These are phyloP conservation scores for Aspidiotus destructor DNA, from an alignment of 2,888 invertebrate genomes.

Conservation along the genomic window DNA sequence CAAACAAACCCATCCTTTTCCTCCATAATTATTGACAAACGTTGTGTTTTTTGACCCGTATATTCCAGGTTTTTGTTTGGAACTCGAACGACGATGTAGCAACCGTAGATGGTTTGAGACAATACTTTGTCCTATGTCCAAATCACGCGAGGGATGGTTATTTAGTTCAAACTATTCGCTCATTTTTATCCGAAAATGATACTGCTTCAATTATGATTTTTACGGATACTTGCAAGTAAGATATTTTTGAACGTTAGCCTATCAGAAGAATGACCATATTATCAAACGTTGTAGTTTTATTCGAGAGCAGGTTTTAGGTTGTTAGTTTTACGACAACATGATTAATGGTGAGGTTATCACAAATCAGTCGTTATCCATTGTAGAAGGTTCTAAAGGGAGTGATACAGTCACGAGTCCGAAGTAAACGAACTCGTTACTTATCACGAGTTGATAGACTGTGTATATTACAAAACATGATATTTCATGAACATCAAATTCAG, in stretches of 20 bases:
- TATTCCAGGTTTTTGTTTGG: constrained; percentile 45
- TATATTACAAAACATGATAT: too few relatives aligned
- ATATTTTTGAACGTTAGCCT: constrained; percentile 22
- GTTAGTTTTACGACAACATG: too few relatives aligned
- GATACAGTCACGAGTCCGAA: too few relatives aligned
- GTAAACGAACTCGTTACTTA: too few relatives aligned
- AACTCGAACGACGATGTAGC: constrained; percentile 62
- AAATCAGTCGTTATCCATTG: too few relatives aligned
- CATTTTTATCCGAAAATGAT: constrained; percentile 61
- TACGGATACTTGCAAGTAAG: constrained; percentile 88
- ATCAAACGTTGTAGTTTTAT: neutral
- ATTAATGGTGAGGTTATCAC: too few relatives aligned
- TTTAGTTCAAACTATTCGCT: constrained; percentile 68
- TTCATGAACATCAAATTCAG: too few relatives aligned
- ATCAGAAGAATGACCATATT: neutral
- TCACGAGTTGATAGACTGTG: too few relatives aligned
- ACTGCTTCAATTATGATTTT: constrained; percentile 86
- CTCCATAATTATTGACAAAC: too few relatives aligned
- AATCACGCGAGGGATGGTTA: constrained; percentile 86
- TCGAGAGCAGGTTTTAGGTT: too few relatives aligned
- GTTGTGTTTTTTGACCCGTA: constrained; percentile 5
- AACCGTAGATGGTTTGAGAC: constrained; percentile 82
- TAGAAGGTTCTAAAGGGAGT: too few relatives aligned
- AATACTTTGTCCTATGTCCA: constrained; percentile 83
- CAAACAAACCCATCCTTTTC: neutral